These are phyloP conservation scores for Mimas tiliae DNA, from an alignment of 2,888 invertebrate genomes.

Conservation along the genomic window DNA sequence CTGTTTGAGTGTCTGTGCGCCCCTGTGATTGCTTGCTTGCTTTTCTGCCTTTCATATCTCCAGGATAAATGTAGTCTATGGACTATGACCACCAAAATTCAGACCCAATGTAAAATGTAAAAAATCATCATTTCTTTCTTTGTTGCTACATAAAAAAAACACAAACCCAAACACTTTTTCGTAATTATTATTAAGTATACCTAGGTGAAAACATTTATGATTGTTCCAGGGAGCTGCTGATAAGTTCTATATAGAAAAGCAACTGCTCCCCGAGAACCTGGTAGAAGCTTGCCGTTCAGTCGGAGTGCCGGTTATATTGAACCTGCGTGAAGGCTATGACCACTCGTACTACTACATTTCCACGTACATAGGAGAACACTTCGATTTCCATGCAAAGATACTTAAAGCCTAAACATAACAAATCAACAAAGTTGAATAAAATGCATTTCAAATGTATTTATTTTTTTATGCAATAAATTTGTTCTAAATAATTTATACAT, in stretches of 20 bases:
- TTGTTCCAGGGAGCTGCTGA: conserved; percentile 91
- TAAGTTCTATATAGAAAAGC: conserved; percentile 89
- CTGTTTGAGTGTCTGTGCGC: too few species aligned
- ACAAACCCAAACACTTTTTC: too few species aligned
- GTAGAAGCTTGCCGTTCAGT: conserved; percentile 88
- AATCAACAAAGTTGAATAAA: conserved; percentile 39
- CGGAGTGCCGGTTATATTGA: conserved; percentile 88
- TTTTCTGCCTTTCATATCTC: too few species aligned
- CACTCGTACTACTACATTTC: conserved; percentile 98
- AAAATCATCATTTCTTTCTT: too few species aligned
- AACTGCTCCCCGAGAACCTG: conserved; percentile 94
- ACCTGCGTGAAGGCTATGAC: conserved; percentile 94
- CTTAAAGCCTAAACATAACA: conserved; percentile 79
- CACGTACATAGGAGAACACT: conserved; percentile 96
- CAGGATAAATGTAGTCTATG: too few species aligned
- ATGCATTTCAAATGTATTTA: conserved; percentile 48
- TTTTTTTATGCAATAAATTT: conserved; percentile 48
- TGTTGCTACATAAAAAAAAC: too few species aligned
- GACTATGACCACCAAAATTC: too few species aligned
- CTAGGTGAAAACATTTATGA: too few species aligned
- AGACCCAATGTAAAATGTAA: too few species aligned
- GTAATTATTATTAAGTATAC: too few species aligned
- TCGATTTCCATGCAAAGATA: conserved; percentile 93
- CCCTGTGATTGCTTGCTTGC: too few species aligned
- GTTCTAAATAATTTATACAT: neutral